Conservation (phyloP, 2,113 vertebrate genomes). For the Cranoglanis bouderius region DNA sequence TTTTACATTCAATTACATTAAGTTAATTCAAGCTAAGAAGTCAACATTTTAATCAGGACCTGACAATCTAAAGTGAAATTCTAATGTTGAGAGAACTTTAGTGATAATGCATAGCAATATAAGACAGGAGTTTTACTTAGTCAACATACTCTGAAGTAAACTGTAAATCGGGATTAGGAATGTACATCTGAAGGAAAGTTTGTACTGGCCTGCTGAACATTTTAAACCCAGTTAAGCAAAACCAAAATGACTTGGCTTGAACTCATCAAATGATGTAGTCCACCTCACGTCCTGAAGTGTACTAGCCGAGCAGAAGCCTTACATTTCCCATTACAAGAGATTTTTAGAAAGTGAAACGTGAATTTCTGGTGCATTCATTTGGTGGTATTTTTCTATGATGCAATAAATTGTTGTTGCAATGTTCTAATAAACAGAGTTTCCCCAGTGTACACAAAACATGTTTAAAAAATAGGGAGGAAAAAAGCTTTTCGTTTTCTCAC, state of each 20-base stretch:
- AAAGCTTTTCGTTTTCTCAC: background rate
- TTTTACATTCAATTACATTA: constrained; percentile 99
- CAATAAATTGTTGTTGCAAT: constrained; percentile 15
- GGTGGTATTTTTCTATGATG: background rate
- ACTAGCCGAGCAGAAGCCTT: background rate
- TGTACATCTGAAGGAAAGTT: background rate
- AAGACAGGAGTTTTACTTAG: background rate
- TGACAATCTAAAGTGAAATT: constrained; percentile 78
- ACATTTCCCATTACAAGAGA: background rate
- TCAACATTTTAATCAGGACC: constrained; percentile 99
- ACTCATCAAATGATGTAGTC: background rate
- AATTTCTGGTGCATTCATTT: constrained; percentile 22
- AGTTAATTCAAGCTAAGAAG: constrained; percentile 99
- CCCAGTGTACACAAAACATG: background rate
- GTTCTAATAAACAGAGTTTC: background rate
- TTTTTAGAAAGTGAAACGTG: background rate
- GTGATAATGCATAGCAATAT: constrained; percentile 50
- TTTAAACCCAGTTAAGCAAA: constrained; percentile 5
- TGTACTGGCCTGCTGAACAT: background rate
- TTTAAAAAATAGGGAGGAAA: background rate
- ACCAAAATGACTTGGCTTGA: constrained; percentile 10
- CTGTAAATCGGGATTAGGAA: constrained; percentile 31
- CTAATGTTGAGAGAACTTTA: constrained; percentile 62
- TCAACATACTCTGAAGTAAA: background rate
- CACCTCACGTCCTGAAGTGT: background rate